These are phyloP conservation scores for Solea solea DNA, from an alignment of 2,113 vertebrate species.

Conservation along the genomic window DNA sequence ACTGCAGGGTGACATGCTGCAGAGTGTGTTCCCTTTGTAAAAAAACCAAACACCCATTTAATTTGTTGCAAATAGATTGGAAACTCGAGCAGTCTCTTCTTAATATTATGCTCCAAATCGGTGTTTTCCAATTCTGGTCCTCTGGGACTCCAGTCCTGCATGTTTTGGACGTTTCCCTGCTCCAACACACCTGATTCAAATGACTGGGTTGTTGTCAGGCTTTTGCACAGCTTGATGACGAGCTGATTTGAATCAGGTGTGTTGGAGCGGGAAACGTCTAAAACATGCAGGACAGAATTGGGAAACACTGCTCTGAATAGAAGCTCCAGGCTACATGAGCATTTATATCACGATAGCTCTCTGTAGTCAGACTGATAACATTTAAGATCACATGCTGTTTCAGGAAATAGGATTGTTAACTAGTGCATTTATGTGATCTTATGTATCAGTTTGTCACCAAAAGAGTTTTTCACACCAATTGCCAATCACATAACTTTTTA, in stretches of 20 bases:
- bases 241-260: too few relatives aligned
- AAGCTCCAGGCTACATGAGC: constrained; percentile 31
- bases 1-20: constrained; percentile 28
- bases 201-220: too few relatives aligned
- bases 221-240: too few relatives aligned
- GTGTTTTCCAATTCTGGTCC: too few relatives aligned
- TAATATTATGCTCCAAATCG: neutral
- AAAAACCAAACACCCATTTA: constrained; percentile 42
- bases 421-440: constrained; percentile 2
- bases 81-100: neutral
- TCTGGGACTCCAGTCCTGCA: too few relatives aligned
- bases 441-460: neutral
- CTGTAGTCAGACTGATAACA: constrained; percentile 40
- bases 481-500: neutral
- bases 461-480: neutral
- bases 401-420: constrained; percentile 48
- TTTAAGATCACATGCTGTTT: constrained; percentile 32
- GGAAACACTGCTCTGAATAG: constrained; percentile 9
- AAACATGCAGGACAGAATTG: too few relatives aligned
- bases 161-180: too few relatives aligned
- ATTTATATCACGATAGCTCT: constrained; percentile 25
- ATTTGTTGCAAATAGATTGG: constrained; percentile 22
- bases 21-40: constrained; percentile 20
- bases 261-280: too few relatives aligned
- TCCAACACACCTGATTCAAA: too few relatives aligned